These are phyloP conservation scores for Tyto alba DNA, from an alignment of 2,113 vertebrate genomes.

Conservation along the genomic window DNA sequence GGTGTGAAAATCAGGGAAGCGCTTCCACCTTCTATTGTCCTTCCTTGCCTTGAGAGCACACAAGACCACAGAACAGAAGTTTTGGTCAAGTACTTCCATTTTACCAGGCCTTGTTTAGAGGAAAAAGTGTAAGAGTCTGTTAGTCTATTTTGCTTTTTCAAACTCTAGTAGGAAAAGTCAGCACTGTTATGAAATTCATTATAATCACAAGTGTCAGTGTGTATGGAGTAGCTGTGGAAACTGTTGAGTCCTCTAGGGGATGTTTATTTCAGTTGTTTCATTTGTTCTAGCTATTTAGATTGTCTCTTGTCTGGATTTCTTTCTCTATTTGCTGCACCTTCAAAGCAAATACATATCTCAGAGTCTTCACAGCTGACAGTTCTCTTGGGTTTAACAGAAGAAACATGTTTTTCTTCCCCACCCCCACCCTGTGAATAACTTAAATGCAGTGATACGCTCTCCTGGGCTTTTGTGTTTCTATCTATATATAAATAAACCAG, in stretches of 20 bases:
- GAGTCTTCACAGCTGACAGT: not conserved
- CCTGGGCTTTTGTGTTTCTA: not conserved
- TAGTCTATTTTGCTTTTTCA: not conserved
- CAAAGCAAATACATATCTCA: constrained; percentile 7
- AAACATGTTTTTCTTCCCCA: not conserved
- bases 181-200: constrained; percentile 14
- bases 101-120: not conserved
- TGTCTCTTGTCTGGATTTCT: not conserved
- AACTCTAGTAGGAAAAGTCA: not conserved
- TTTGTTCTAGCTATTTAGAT: constrained; percentile 47
- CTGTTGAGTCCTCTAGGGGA: not conserved
- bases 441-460: not conserved
- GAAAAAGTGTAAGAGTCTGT: not conserved
- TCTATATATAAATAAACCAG: not conserved
- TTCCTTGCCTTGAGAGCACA: not conserved
- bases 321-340: constrained; percentile 3
- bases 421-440: not conserved
- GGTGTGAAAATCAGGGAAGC: not conserved
- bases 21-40: not conserved
- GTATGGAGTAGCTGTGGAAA: not conserved
- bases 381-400: constrained; percentile 11
- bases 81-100: not conserved
- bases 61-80: not conserved
- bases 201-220: constrained; percentile 9
- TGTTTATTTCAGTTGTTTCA: constrained; percentile 44